Percentiles rank a stretch among this genome's conserved stretches.
phyloP scores from a whole-genome alignment of 2,797 vertebrate genomes.

The Chromis chromis region DNA sequence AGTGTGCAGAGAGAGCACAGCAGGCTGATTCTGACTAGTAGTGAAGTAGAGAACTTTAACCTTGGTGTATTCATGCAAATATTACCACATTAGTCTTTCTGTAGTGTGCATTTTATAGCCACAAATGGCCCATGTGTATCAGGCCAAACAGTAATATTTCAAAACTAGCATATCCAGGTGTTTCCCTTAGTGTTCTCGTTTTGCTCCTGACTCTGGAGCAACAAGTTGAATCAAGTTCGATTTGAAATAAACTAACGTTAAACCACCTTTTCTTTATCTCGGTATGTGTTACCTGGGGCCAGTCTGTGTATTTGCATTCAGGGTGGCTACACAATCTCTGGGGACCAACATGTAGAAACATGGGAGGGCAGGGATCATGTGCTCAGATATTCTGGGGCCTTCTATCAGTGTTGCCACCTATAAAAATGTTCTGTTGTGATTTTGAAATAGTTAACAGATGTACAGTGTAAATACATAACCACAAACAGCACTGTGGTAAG shows the following conservation, averaged over 20 bases:
- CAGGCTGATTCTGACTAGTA: slow-evolving; percentile 1
- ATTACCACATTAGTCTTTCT: background rate
- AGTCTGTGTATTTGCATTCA: background rate
- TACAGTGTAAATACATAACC: too few species aligned
- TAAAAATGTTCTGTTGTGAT: too few species aligned
- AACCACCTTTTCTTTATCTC: background rate
- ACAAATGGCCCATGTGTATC: background rate
- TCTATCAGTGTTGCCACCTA: too few species aligned
- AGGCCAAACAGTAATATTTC: too few species aligned
- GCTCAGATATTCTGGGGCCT: background rate
- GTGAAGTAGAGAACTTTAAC: background rate
- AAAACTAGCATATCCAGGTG: too few species aligned
- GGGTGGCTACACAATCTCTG: background rate
- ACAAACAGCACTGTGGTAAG: too few species aligned
- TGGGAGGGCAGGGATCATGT: too few species aligned
- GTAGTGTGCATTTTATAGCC: background rate
- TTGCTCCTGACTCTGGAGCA: background rate
- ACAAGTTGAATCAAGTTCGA: slow-evolving; percentile 12
- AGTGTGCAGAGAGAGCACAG: slow-evolving; percentile 23
- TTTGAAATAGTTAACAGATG: too few species aligned
- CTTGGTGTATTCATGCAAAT: background rate
- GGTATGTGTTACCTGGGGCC: background rate
- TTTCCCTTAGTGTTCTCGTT: too few species aligned
- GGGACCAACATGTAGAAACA: background rate
- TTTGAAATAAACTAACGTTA: background rate